Percentiles rank a stretch among this genome's conserved stretches.
Evolutionary conservation across 2,888 invertebrate species (phyloP).

Genomic region (Neoascia interrupta): DNA sequence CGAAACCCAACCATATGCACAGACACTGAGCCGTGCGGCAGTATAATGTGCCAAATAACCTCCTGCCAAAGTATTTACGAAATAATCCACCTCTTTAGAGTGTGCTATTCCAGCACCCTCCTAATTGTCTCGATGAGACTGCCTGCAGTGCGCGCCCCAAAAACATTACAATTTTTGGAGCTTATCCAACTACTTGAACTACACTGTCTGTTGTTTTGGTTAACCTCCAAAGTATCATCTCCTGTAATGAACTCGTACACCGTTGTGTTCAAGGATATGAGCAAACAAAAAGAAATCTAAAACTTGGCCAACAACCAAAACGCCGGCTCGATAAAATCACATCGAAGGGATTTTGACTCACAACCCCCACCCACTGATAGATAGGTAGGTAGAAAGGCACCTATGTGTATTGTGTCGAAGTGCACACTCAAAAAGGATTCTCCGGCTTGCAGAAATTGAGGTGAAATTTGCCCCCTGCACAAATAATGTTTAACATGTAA

Average conservation of each 20-base stretch:
- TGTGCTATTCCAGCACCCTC: conserved; percentile 26
- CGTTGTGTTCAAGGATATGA: conserved; percentile 32
- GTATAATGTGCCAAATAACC: conserved; percentile 66
- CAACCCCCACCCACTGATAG: too few species aligned
- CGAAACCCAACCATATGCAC: conserved; percentile 30
- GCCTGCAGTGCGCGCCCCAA: background rate
- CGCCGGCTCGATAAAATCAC: conserved; percentile 56
- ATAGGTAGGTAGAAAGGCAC: too few species aligned
- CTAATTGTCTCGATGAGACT: conserved; percentile 38
- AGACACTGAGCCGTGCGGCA: conserved; percentile 18
- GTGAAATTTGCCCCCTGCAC: conserved; percentile 60
- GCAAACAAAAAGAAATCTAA: conserved; percentile 18
- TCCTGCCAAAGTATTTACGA: conserved; percentile 67
- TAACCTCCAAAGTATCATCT: conserved; percentile 69
- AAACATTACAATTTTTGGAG: conserved; percentile 58
- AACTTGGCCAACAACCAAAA: conserved; percentile 65
- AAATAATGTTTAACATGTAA: conserved; percentile 69
- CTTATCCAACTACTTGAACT: conserved; percentile 68
- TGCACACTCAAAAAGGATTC: conserved; percentile 39
- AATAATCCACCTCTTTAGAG: conserved; percentile 54
- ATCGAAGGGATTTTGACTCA: conserved; percentile 48
- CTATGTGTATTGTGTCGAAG: conserved; percentile 30
- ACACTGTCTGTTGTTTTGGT: conserved; percentile 67
- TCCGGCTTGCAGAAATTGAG: conserved; percentile 44
- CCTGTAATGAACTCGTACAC: conserved; percentile 67